Percentiles rank a stretch among this genome's conserved stretches.
Evolutionary conservation across 30 jellyfish, hydroid and myxozoan species (phyloP).

Genomic region (Cassiopea andromeda): DNA sequence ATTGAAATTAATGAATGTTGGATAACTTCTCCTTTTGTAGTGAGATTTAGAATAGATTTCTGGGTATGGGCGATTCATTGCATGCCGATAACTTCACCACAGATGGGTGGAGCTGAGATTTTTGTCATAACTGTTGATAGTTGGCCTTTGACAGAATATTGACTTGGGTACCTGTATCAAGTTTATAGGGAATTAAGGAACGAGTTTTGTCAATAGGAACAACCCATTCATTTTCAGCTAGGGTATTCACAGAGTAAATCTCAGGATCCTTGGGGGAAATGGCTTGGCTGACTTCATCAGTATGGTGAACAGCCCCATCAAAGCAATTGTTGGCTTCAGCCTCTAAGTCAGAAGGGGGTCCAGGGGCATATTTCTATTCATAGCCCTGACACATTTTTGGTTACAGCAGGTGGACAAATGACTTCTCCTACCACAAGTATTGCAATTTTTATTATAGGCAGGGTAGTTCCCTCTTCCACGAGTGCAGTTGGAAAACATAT

Average conservation of each 20-base stretch:
- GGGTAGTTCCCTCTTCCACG: conserved; percentile 53
- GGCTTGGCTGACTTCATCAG: conserved; percentile 20
- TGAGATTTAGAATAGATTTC: conserved; percentile 29
- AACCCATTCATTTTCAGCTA: conserved; percentile 34
- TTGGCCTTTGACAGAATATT: conserved; percentile 26
- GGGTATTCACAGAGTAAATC: conserved; percentile 24
- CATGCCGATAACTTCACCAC: conserved; percentile 42
- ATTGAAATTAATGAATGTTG: conserved; percentile 5
- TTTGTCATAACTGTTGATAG: conserved; percentile 24
- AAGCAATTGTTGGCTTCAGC: conserved; percentile 19
- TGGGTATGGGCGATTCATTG: conserved; percentile 46
- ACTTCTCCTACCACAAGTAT: conserved; percentile 56
- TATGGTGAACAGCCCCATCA: conserved; percentile 56
- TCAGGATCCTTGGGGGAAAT: conserved; percentile 12
- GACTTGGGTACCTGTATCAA: conserved; percentile 62
- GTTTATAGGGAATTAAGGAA: conserved; percentile 37
- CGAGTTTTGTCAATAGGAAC: conserved; percentile 27
- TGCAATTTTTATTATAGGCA: conserved; percentile 46
- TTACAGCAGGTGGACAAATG: conserved; percentile 55
- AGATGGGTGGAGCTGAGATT: conserved; percentile 43
- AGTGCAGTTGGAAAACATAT: conserved; percentile 21
- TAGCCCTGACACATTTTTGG: conserved; percentile 45
- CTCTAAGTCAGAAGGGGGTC: not conserved
- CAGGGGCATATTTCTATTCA: conserved; percentile 18
- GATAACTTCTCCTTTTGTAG: conserved; percentile 32